These are phyloP conservation scores for Meleagris gallopavo DNA, from an alignment of 2,113 vertebrate species.

Conservation along the genomic window DNA sequence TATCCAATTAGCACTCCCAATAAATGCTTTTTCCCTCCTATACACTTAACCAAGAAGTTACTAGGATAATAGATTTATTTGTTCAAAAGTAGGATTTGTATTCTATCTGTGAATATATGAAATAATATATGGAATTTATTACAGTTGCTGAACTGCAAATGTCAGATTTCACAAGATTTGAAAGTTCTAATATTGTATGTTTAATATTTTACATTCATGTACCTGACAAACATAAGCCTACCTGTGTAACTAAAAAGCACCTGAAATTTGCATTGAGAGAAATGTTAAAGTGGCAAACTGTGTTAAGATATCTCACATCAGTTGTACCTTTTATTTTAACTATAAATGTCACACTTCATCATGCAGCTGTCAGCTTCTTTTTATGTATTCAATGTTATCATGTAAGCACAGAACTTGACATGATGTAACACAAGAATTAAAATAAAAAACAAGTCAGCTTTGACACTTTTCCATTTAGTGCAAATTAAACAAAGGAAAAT, in stretches of 20 bases:
- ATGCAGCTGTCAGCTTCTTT: constrained; percentile 67
- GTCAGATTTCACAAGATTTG: background rate
- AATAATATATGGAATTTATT: background rate
- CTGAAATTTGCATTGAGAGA: constrained; percentile 19
- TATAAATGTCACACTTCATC: constrained; percentile 73
- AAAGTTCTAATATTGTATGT: background rate
- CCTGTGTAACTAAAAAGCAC: background rate
- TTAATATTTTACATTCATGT: background rate
- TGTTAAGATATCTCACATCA: constrained; percentile 32
- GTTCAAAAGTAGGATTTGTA: background rate
- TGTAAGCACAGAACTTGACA: constrained; percentile 46
- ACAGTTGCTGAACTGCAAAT: background rate
- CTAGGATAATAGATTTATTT: background rate
- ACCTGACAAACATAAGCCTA: background rate
- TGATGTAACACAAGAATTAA: constrained; percentile 68
- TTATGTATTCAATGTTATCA: constrained; percentile 57
- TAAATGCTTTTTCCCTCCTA: background rate
- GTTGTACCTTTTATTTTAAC: constrained; percentile 67
- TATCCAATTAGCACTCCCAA: background rate
- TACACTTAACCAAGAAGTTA: background rate
- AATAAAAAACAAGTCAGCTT: constrained; percentile 50
- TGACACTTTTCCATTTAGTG: constrained; percentile 16
- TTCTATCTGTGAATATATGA: background rate
- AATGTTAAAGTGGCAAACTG: constrained; percentile 70
- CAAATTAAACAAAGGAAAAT: constrained; percentile 38